These are phyloP conservation scores for Lamproptera curius DNA, from an alignment of 2,888 invertebrate genomes.

Conservation along the genomic window DNA sequence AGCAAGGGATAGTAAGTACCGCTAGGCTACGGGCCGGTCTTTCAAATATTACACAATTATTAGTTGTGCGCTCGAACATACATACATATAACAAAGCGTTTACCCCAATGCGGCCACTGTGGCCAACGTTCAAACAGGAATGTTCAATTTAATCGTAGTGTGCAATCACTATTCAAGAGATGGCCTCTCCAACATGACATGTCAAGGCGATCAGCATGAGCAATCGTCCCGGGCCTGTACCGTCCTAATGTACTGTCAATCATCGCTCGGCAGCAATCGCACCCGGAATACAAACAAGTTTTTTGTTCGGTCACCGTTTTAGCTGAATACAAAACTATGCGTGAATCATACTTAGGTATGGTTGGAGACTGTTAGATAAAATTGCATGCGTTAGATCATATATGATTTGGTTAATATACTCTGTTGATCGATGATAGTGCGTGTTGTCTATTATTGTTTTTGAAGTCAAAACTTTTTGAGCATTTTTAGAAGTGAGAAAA, in stretches of 20 bases:
- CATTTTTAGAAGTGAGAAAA: no score
- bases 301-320: constrained; percentile 46
- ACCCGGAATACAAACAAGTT: constrained; percentile 52
- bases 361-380: no score
- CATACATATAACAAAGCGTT: no score
- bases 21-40: no score
- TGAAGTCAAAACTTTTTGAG: no score
- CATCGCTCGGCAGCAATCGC: constrained; percentile 46
- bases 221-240: constrained; percentile 44
- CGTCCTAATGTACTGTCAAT: constrained; percentile 71
- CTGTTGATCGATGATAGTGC: no score
- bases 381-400: no score
- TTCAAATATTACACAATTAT: no score
- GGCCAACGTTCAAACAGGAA: constrained; percentile 10
- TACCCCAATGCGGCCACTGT: constrained; percentile 5
- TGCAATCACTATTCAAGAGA: constrained; percentile 47
- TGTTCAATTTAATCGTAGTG: constrained; percentile 8
- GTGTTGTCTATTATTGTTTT: no score
- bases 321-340: constrained; percentile 52
- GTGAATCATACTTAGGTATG: constrained; percentile 47
- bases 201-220: constrained; percentile 47
- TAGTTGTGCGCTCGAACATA: no score
- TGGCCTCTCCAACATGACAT: constrained; percentile 49
- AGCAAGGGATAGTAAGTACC: no score
- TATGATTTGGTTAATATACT: no score